Conservation (phyloP, 2,888 invertebrate genomes). For the Trypoxylon attenuatum region DNA sequence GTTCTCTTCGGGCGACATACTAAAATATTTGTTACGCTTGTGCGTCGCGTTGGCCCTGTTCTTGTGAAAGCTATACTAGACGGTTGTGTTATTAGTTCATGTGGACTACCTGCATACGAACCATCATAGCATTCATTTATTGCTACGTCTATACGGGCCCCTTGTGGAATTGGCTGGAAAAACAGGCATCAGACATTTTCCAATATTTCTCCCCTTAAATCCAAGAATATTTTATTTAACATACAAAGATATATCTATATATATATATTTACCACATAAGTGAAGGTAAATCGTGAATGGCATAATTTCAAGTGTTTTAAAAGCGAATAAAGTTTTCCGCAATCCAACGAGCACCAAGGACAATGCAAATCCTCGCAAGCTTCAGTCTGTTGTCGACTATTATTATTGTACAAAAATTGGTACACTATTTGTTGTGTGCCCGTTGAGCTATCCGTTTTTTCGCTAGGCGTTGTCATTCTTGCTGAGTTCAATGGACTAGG, state of each 20-base stretch:
- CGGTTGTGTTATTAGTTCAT: constrained; percentile 87
- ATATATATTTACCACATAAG: constrained; percentile 84
- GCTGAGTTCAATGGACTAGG: constrained; percentile 68
- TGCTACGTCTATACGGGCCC: constrained; percentile 94
- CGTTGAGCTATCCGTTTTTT: constrained; percentile 62
- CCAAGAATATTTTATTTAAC: background rate
- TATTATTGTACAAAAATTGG: constrained; percentile 97
- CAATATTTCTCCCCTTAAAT: background rate
- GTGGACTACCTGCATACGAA: constrained; percentile 94
- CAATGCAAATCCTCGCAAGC: constrained; percentile 94
- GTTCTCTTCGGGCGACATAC: constrained; percentile 84
- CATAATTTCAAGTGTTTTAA: constrained; percentile 95
- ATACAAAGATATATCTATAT: background rate
- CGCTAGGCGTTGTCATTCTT: constrained; percentile 63
- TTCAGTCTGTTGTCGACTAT: constrained; percentile 95
- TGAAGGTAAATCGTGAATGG: constrained; percentile 95
- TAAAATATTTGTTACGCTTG: constrained; percentile 85
- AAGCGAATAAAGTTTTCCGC: constrained; percentile 89
- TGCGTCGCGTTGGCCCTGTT: constrained; percentile 83
- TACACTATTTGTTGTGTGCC: constrained; percentile 89
- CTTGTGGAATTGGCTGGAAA: constrained; percentile 82
- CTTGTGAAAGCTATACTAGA: constrained; percentile 84
- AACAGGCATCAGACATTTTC: constrained; percentile 15
- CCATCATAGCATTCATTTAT: constrained; percentile 97
- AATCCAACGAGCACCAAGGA: constrained; percentile 97